These are phyloP conservation scores for Echinarachnius parma DNA, from an alignment of 53 echinoderm and acorn worm species.

Conservation along the genomic window DNA sequence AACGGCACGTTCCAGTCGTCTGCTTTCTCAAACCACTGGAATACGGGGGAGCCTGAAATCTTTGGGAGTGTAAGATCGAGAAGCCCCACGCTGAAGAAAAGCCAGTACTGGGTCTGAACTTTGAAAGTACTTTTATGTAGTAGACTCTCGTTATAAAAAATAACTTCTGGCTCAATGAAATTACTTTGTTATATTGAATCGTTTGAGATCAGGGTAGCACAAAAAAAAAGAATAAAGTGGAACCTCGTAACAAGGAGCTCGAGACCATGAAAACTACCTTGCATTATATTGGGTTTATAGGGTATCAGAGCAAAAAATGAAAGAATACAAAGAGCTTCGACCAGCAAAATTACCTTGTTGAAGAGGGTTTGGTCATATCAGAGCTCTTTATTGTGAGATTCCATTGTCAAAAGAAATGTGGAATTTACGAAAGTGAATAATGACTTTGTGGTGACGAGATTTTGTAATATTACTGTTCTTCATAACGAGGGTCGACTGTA, in stretches of 20 bases:
- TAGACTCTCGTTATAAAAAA: background rate
- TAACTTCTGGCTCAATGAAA: background rate
- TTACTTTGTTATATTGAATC: background rate
- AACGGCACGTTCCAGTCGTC: slow-evolving; percentile 75
- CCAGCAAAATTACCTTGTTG: too few relatives aligned
- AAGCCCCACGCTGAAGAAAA: slow-evolving; percentile 79
- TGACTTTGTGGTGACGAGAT: background rate
- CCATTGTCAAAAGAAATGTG: background rate
- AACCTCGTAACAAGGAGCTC: too few relatives aligned
- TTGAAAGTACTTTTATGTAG: background rate
- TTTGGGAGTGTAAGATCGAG: slow-evolving; percentile 46
- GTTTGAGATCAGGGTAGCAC: background rate
- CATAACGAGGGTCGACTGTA: background rate
- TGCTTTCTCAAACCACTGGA: slow-evolving; percentile 58
- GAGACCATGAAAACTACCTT: too few relatives aligned
- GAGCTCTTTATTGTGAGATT: too few relatives aligned
- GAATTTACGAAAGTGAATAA: background rate
- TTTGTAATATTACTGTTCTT: background rate
- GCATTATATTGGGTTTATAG: too few relatives aligned
- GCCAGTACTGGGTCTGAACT: slow-evolving; percentile 95
- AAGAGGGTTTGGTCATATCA: too few relatives aligned
- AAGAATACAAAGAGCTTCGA: too few relatives aligned
- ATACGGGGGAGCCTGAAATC: slow-evolving; percentile 56
- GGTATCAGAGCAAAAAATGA: too few relatives aligned
- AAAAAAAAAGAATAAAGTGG: background rate